These are phyloP conservation scores for Dicrostonyx torquatus DNA, from an alignment of 2,797 vertebrate species.

Conservation along the genomic window DNA sequence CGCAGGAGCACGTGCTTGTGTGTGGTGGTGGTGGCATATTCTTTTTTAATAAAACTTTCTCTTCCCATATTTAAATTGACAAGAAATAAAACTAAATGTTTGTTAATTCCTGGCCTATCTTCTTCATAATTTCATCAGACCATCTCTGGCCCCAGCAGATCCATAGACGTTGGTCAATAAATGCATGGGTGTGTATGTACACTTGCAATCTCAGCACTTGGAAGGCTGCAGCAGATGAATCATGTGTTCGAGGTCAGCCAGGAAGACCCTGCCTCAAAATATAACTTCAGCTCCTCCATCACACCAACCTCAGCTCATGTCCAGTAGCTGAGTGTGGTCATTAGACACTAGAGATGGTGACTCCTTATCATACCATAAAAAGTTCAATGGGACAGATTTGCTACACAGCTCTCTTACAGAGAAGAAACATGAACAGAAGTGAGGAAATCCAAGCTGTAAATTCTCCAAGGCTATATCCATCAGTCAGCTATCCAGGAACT, in stretches of 20 bases:
- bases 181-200: neutral
- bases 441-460: neutral
- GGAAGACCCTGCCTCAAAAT: neutral
- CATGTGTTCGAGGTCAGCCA: neutral
- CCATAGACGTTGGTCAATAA: neutral
- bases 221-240: no score
- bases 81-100: conserved; percentile 53
- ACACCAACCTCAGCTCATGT: neutral
- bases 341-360: neutral
- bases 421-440: neutral
- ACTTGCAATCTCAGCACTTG: neutral
- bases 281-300: neutral
- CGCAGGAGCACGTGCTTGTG: no score
- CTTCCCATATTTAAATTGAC: conserved; percentile 19
- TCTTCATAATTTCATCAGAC: neutral
- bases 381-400: neutral
- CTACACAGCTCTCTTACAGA: neutral
- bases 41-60: neutral
- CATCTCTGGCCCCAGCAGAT: neutral
- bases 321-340: neutral
- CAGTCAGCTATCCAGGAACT: neutral
- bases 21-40: neutral
- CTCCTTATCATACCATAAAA: neutral
- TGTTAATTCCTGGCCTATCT: neutral
- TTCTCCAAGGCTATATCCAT: neutral